Conservation (phyloP, 2,888 invertebrate genomes). For the Camptogramma bilineatum region DNA sequence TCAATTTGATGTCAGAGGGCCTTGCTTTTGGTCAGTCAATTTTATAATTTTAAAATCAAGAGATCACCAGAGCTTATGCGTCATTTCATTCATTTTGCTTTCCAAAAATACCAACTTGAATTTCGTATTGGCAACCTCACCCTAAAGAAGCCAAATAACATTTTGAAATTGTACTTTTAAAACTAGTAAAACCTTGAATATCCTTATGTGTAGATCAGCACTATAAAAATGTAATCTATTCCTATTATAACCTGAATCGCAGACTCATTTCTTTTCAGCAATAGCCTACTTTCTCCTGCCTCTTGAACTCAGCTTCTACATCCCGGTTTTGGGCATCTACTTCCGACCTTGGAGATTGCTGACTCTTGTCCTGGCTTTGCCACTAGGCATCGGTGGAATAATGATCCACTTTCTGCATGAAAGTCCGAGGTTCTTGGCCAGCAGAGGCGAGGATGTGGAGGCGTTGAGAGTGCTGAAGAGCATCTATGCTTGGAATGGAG, state of each 20-base stretch:
- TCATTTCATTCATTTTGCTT: too few relatives aligned
- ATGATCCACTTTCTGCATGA: conserved; percentile 87
- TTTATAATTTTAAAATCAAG: not conserved
- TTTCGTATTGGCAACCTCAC: too few relatives aligned
- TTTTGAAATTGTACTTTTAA: too few relatives aligned
- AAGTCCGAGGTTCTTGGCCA: conserved; percentile 90
- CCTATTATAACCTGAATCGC: too few relatives aligned
- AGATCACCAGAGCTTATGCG: too few relatives aligned
- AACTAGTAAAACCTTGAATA: too few relatives aligned
- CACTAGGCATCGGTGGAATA: conserved; percentile 79
- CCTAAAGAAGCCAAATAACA: too few relatives aligned
- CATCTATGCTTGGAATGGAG: conserved; percentile 59
- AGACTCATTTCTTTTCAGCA: conserved; percentile 65
- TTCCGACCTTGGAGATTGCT: conserved; percentile 90
- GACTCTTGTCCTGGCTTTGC: conserved; percentile 71
- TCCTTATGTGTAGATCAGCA: too few relatives aligned
- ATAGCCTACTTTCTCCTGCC: conserved; percentile 88
- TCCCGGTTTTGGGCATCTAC: conserved; percentile 71
- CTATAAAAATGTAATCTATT: too few relatives aligned
- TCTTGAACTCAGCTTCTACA: conserved; percentile 62
- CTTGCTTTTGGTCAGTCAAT: conserved; percentile 48
- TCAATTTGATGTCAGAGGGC: conserved; percentile 50
- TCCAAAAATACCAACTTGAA: too few relatives aligned
- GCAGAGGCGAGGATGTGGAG: conserved; percentile 82
- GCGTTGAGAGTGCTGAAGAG: conserved; percentile 75